Evolutionary conservation across 2,797 vertebrate genomes (phyloP).

Genomic region (Lacerta viridis): DNA sequence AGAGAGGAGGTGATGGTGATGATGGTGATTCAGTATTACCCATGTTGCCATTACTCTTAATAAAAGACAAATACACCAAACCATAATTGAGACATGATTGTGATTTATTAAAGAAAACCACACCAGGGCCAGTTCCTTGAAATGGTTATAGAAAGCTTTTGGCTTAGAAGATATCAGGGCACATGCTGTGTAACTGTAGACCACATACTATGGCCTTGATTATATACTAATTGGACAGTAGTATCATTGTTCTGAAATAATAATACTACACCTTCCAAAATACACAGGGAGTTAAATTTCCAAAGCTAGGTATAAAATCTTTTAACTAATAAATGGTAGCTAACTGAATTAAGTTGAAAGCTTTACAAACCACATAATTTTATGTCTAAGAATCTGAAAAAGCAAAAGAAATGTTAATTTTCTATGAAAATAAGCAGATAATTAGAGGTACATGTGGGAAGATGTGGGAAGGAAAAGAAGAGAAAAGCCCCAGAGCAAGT

Average conservation of each 20-base stretch:
- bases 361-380: not conserved
- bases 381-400: constrained; percentile 40
- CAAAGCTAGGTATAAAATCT: constrained; percentile 1
- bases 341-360: constrained; percentile 29
- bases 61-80: not conserved
- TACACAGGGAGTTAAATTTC: not conserved
- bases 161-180: not conserved
- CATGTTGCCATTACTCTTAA: not conserved
- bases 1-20: constrained; percentile 20
- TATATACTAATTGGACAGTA: constrained; percentile 30
- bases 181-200: constrained; percentile 34
- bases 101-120: constrained; percentile 8
- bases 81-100: not conserved
- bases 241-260: constrained; percentile 17
- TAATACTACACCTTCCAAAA: constrained; percentile 22
- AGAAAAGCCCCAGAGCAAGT: not conserved
- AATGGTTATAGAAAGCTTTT: constrained; percentile 14
- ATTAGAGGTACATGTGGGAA: not conserved
- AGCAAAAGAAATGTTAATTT: constrained; percentile 35
- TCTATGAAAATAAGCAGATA: constrained; percentile 32
- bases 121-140: not conserved
- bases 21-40: constrained; percentile 9
- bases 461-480: not conserved
- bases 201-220: not conserved
- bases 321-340: constrained; percentile 41